These are phyloP conservation scores for Cryptocheilus praepositus DNA, from an alignment of 2,888 invertebrate genomes.

Conservation along the genomic window DNA sequence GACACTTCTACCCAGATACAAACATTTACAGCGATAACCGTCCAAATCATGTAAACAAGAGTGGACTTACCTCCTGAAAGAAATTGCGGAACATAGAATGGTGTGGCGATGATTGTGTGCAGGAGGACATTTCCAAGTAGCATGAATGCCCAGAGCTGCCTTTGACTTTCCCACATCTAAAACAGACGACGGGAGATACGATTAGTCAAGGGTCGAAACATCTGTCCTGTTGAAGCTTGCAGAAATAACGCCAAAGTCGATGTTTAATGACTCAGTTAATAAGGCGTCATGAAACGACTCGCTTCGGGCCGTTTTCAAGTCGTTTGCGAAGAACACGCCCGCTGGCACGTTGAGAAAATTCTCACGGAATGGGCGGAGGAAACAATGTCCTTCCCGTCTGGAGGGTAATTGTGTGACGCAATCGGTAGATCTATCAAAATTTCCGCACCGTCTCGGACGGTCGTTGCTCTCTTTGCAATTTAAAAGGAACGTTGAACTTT, in stretches of 20 bases:
- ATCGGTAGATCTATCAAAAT: too few species aligned
- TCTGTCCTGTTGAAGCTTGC: too few species aligned
- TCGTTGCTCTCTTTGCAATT: too few species aligned
- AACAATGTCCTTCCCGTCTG: too few species aligned
- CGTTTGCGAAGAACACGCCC: not conserved
- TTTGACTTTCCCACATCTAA: conserved; percentile 67
- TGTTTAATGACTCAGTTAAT: not conserved
- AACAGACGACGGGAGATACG: conserved; percentile 40
- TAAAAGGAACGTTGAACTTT: too few species aligned
- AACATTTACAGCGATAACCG: too few species aligned
- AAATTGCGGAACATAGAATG: conserved; percentile 69
- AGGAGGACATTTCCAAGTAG: conserved; percentile 59
- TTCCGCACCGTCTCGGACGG: too few species aligned
- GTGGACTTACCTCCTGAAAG: conserved; percentile 67
- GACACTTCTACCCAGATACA: too few species aligned
- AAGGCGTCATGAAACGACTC: not conserved
- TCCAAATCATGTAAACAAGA: conserved; percentile 1
- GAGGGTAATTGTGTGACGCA: too few species aligned
- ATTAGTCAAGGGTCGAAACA: too few species aligned
- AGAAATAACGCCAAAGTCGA: too few species aligned
- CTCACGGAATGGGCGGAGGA: conserved; percentile 1
- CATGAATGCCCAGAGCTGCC: conserved; percentile 53
- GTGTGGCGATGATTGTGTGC: conserved; percentile 54
- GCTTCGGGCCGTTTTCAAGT: not conserved
- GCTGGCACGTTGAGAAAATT: not conserved